Base-by-base conservation (phyloP, 2,113 vertebrate species). In the Chloropsis cyanopogon region DNA sequence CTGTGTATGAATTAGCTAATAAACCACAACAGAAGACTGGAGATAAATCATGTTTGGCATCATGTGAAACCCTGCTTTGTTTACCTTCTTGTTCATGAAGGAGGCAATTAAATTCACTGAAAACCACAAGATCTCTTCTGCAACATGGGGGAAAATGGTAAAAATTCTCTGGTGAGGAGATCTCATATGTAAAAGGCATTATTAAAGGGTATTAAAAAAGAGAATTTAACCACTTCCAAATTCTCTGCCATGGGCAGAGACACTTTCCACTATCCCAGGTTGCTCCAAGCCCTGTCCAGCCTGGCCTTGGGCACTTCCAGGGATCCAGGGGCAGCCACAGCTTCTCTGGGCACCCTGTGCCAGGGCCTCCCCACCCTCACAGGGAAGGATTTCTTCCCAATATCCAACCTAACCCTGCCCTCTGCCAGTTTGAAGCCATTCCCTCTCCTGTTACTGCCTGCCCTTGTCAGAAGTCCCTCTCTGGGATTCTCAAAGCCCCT, bases 331-430 rank as follows among this genome's bases (percentile, higher is more conserved):
- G 14, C 76, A 88, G 26, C 68, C 33, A 44, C 52, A 81, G 33
- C 18, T 81, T 1, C 59, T 73, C 37, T 66, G 52, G 37, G 22
- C 11, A 57, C 2, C 29, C 25, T 72, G 6, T 65, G 25, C 50
- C 59, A 71, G 7, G 17, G 21, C 14, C 8, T 44, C 0, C 0
- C 0, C 12, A 16, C 4, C 15, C 10, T 28, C 44, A 11, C 19
- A 59, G 22, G 15, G 22, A 52, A 24, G 0, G 1, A 12, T 44
- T 73, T 9, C 10, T 59, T 81, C 26, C 23, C 1, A 65, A 20
- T 19, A 59, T 44, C 52, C 18, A 0, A 28, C 9, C 12, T 19
- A 37, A 9, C 10, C 50, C 11, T 50, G 4, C 5, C 12, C 26
- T 37, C 42, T 81, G 35, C 4, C 44, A 37, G 18, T 65, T 9